A percentile compares a stretch with the other conserved stretches of the same genome.
phyloP scores from a whole-genome alignment of 2,113 vertebrate genomes.

The Odocoileus virginianus region DNA sequence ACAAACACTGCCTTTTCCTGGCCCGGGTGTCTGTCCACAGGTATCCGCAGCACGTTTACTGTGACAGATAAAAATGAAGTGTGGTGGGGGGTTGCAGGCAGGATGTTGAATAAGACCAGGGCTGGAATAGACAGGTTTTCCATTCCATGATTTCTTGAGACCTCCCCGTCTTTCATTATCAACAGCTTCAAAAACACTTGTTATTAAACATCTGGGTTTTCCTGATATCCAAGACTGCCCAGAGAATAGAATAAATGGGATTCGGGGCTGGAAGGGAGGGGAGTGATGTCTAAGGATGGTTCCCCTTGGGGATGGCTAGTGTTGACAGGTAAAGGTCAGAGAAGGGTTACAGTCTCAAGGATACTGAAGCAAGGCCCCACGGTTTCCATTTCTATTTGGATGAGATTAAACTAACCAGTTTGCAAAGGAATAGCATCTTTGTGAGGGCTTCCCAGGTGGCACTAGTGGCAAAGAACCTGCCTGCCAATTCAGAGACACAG shows the following conservation, averaged over 20 bases:
- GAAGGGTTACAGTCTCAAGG: background rate
- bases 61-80: slow-evolving; percentile 35
- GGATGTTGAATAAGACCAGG: slow-evolving; percentile 43
- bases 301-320: background rate
- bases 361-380: background rate
- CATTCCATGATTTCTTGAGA: background rate
- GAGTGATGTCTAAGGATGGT: background rate
- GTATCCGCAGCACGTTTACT: slow-evolving; percentile 57
- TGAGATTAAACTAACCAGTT: background rate
- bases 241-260: background rate
- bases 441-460: background rate
- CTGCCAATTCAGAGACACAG: background rate
- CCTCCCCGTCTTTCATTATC: background rate
- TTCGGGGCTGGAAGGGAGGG: background rate
- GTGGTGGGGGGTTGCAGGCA: background rate
- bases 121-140: background rate
- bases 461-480: background rate
- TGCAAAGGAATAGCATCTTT: background rate
- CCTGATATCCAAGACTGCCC: background rate
- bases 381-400: background rate
- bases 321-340: background rate
- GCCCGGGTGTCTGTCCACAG: slow-evolving; percentile 69
- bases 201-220: slow-evolving; percentile 45
- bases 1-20: slow-evolving; percentile 59
- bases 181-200: slow-evolving; percentile 40